Base-by-base conservation (phyloP, 2,888 invertebrate species). In the Caradrina kadenii region DNA sequence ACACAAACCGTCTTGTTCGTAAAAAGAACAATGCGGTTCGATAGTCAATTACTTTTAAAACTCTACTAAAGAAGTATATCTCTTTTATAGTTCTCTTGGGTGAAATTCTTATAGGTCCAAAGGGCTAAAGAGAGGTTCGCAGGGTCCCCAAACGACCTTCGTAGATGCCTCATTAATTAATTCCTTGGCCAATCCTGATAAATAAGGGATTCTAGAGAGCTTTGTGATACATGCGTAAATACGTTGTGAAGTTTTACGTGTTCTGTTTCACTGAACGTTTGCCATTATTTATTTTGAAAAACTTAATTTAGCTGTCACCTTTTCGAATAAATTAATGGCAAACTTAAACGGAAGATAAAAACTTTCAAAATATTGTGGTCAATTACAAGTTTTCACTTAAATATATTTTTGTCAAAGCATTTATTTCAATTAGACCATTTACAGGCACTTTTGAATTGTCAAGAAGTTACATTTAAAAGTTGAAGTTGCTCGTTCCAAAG, bases 141-240 rank as follows among this genome's bases (percentile, higher is more conserved):
- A 71, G 76, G 72, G 79, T 82, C 77, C 80, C 82, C 77, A 83
- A 89, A 88, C 90, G 87, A 86, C 87, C 88, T 87, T 87, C 87
- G 85, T 86, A 85, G 87, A 85, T 83, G 86, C 85, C 87, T 87
- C 90, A 91, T 90, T 92, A 92, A 92, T 92, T 92, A 92, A 92
- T 91, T 91, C 89, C 80, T 87, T 69, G 81, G 81, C 87, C 88
- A 88, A 89, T 90, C 88, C 88, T 89, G 88, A 90, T 91, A 90
- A 90, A 92, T 90, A 90, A 87, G 85, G 87, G 83, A 83, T 81
- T 39, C 66, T 48, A 26, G 49, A 64, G 49, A 62, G 64, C 45
- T 78, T 67, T 73, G 60, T 39, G 58, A 81, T 78, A 78, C 66
- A 64, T 76, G 53, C 63, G 39, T 76, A 80, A 76, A 64, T 80